Conservation (phyloP, 1,140 invertebrate genomes). For the Ostrea denselamellosa region DNA sequence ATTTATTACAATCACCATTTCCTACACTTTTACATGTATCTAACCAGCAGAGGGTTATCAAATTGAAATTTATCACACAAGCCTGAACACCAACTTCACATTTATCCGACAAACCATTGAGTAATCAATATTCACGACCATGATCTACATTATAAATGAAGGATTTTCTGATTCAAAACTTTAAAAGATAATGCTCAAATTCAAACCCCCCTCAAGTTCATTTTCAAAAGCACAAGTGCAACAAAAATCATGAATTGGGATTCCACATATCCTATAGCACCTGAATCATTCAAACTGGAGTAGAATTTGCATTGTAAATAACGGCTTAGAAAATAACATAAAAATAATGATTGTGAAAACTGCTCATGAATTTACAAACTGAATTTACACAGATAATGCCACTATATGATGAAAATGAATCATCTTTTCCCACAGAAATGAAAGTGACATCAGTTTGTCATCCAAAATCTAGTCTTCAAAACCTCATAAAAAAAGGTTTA, state of each 20-base stretch:
- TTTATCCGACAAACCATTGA: neutral
- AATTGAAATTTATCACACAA: conserved; percentile 18
- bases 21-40: neutral
- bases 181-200: conserved; percentile 5
- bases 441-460: neutral
- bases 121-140: conserved; percentile 23
- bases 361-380: neutral
- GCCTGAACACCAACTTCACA: neutral
- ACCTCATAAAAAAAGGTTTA: neutral
- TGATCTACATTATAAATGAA: conserved; percentile 12
- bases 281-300: neutral
- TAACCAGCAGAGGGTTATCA: neutral
- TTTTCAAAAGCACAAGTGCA: conserved; percentile 15
- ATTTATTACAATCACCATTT: neutral
- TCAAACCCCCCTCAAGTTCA: conserved; percentile 15
- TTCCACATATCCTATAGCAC: neutral
- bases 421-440: neutral
- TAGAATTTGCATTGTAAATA: conserved; percentile 8
- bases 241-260: neutral
- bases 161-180: conserved; percentile 25
- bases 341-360: neutral
- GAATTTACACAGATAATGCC: neutral
- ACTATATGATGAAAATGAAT: neutral
- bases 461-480: neutral
- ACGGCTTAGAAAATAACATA: conserved; percentile 9